These are phyloP conservation scores for Chaetodon trifasciatus DNA, from an alignment of 2,797 vertebrate genomes.

Conservation along the genomic window DNA sequence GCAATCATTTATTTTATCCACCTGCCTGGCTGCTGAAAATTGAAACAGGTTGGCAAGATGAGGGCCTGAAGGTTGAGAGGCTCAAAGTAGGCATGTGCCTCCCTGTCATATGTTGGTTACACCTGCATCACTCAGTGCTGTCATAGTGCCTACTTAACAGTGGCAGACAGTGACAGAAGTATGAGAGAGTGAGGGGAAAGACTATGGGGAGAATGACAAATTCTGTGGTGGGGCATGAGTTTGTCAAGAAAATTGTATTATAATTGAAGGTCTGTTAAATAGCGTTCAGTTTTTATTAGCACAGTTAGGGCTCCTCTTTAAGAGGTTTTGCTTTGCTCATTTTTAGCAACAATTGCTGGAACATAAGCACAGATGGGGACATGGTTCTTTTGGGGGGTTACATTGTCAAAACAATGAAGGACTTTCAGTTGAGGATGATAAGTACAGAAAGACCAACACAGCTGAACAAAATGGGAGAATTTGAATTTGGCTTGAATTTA, in stretches of 20 bases:
- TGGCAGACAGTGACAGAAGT: conserved; percentile 13
- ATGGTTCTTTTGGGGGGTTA: neutral
- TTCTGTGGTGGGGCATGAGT: too few species aligned
- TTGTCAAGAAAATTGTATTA: neutral
- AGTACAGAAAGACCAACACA: neutral
- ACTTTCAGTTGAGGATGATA: neutral
- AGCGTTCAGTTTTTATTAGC: neutral
- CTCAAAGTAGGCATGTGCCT: conserved; percentile 48
- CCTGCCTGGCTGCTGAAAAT: conserved; percentile 50
- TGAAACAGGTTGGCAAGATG: conserved; percentile 41
- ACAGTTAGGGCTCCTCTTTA: neutral
- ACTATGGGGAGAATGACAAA: neutral
- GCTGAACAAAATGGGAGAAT: neutral
- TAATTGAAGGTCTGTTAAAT: neutral
- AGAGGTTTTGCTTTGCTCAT: neutral
- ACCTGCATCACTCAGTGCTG: conserved; percentile 53
- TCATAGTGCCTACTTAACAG: conserved; percentile 25
- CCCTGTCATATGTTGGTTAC: conserved; percentile 40
- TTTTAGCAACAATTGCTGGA: too few species aligned
- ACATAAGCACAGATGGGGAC: too few species aligned
- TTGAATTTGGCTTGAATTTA: neutral
- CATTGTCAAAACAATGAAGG: neutral
- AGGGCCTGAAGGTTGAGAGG: conserved; percentile 19
- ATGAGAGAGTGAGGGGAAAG: conserved; percentile 1
- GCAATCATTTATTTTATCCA: conserved; percentile 58